Conservation (phyloP, 2,797 vertebrate species). For the Serranus cabrilla region DNA sequence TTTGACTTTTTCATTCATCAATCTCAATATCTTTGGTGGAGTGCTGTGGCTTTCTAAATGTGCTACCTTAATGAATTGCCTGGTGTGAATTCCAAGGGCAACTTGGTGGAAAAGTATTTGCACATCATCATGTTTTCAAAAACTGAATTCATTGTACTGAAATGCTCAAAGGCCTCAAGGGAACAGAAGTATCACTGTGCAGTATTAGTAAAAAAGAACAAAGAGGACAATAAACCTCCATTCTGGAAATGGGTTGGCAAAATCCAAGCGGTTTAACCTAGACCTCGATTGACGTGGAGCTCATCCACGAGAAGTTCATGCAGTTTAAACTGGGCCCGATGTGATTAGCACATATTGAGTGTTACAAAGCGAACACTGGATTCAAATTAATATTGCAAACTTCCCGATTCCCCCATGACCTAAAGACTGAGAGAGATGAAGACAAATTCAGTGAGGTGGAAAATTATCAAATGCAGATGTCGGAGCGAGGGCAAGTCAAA, state of each 20-base stretch:
- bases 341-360: conserved; percentile 45
- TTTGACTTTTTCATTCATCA: neutral
- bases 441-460: conserved; percentile 62
- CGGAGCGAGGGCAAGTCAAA: conserved; percentile 47
- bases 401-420: conserved; percentile 47
- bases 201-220: conserved; percentile 14
- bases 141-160: neutral
- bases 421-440: conserved; percentile 57
- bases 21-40: conserved; percentile 6
- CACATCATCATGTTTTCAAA: conserved; percentile 16
- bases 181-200: neutral
- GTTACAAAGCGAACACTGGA: conserved; percentile 54
- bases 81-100: conserved; percentile 17
- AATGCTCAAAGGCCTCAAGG: conserved; percentile 24
- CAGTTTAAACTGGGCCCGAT: conserved; percentile 32
- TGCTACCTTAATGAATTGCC: conserved; percentile 1
- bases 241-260: neutral
- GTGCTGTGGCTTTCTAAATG: conserved; percentile 9
- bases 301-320: conserved; percentile 11
- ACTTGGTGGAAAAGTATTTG: conserved; percentile 9
- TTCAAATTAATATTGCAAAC: conserved; percentile 66
- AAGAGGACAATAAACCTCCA: neutral
- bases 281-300: conserved; percentile 14
- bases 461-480: conserved; percentile 70
- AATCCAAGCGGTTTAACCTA: conserved; percentile 27